A percentile compares a stretch with the other conserved stretches of the same genome.
Conservation (phyloP, 2,888 invertebrate genomes). For the Eurytoma californica region DNA sequence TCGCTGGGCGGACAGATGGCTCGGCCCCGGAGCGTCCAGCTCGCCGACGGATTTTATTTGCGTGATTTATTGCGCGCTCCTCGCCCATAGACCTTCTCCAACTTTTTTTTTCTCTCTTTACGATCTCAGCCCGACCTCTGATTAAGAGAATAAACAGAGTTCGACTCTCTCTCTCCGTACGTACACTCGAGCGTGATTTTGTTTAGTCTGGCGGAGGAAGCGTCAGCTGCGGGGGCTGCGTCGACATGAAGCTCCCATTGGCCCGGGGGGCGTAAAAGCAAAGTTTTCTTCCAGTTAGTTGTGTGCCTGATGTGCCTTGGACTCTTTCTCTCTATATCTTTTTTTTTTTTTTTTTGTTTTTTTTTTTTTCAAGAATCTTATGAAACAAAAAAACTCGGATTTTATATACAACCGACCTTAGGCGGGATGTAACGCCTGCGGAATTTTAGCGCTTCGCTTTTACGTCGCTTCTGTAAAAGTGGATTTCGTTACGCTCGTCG, state of each 20-base stretch:
- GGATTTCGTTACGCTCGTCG: no score
- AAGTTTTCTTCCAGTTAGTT: not conserved
- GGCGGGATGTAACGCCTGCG: no score
- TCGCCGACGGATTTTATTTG: constrained; percentile 33
- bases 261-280: not conserved
- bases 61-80: constrained; percentile 39
- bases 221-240: not conserved
- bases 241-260: not conserved
- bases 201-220: not conserved
- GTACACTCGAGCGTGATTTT: not conserved
- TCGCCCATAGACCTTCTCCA: not conserved
- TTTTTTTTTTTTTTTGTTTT: no score
- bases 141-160: constrained; percentile 31
- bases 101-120: not conserved
- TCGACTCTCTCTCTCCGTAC: not conserved
- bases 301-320: no score
- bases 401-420: no score
- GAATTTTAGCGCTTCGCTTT: no score
- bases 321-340: no score
- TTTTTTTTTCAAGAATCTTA: no score
- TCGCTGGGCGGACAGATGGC: constrained; percentile 31
- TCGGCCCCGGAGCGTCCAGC: constrained; percentile 10
- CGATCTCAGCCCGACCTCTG: not conserved
- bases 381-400: no score
- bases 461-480: no score